Percentiles rank a stretch among this genome's conserved stretches.
Evolutionary conservation across 2,113 vertebrate species (phyloP).

Genomic region (Myotis brandtii): DNA sequence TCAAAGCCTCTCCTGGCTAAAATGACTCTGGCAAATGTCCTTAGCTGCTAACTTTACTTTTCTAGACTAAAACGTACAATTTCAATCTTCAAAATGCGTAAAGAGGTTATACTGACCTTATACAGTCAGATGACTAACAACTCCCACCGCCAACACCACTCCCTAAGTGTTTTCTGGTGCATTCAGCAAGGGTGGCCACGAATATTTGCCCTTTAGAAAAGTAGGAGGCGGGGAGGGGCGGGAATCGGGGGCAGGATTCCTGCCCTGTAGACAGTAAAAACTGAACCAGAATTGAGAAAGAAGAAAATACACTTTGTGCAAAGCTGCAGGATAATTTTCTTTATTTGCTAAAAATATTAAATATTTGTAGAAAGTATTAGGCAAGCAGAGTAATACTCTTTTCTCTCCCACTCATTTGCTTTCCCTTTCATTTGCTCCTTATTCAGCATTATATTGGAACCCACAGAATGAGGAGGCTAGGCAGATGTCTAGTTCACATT

Average conservation of each 20-base stretch:
- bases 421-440: not conserved
- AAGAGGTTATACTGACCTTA: not conserved
- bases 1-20: not conserved
- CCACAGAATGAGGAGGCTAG: not conserved
- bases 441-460: not conserved
- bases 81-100: not conserved
- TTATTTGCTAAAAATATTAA: not conserved
- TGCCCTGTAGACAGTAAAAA: not conserved
- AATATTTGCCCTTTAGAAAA: not conserved
- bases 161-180: not conserved
- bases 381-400: not conserved
- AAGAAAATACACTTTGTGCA: not conserved
- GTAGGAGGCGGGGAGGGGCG: too few species aligned
- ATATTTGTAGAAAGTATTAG: not conserved
- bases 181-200: not conserved
- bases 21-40: not conserved
- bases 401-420: not conserved
- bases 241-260: not conserved
- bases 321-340: not conserved
- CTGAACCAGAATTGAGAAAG: not conserved
- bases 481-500: not conserved
- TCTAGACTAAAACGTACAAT: not conserved
- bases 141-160: too few species aligned
- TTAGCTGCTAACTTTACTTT: not conserved
- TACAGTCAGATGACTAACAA: not conserved